A percentile compares a stretch with the other conserved stretches of the same genome.
phyloP scores from a whole-genome alignment of 2,888 invertebrate species.

The Sphecodes monilicornis region DNA sequence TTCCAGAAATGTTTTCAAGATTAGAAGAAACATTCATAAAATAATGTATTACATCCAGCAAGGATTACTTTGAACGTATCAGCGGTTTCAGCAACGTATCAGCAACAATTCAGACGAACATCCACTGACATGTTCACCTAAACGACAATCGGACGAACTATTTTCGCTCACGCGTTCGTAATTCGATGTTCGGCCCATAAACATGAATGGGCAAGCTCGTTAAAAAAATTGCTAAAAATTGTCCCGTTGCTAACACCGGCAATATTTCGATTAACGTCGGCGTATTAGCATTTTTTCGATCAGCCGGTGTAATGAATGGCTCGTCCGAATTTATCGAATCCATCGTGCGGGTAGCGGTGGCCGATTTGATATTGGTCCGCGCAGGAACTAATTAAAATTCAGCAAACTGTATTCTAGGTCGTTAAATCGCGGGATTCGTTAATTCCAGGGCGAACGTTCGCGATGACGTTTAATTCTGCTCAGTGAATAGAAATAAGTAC shows the following conservation, averaged over 20 bases:
- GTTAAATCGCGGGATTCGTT: constrained; percentile 5
- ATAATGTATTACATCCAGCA: no score
- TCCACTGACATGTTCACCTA: no score
- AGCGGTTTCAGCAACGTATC: no score
- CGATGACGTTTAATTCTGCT: background rate
- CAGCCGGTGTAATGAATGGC: constrained; percentile 8
- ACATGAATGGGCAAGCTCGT: background rate
- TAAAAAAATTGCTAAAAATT: background rate
- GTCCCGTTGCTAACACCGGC: background rate
- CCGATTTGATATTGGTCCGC: constrained; percentile 5
- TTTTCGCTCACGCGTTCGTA: no score
- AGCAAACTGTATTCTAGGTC: constrained; percentile 11
- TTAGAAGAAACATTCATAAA: no score
- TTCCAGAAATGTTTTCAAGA: no score
- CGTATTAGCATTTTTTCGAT: constrained; percentile 10
- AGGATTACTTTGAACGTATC: no score
- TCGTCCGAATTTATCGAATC: constrained; percentile 9
- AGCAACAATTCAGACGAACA: no score
- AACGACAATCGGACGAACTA: no score
- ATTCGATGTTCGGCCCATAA: no score
- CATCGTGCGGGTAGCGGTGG: background rate
- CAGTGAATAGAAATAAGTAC: background rate
- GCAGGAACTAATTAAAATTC: constrained; percentile 6
- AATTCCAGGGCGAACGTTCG: background rate
- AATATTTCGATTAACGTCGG: background rate